phyloP scores from a whole-genome alignment of 2,888 invertebrate species.

The Xanthorhoe spadicearia region DNA sequence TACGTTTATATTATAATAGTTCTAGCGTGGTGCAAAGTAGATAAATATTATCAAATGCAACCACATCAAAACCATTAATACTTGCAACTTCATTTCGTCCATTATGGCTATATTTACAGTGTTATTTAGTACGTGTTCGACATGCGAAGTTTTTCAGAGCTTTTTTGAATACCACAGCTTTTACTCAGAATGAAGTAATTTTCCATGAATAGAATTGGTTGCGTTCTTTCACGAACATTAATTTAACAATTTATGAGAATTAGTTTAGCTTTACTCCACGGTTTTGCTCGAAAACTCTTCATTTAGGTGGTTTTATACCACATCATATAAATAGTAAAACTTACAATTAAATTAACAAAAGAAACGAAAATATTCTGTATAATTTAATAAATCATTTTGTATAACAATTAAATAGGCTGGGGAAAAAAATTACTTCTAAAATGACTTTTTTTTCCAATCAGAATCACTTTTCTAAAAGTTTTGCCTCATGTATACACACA shows the following conservation, averaged over 20 bases:
- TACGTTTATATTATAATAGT: no score
- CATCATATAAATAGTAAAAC: no score
- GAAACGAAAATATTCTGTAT: no score
- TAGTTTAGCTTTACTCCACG: not conserved
- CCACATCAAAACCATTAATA: slow-evolving; percentile 40
- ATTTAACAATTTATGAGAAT: slow-evolving; percentile 47
- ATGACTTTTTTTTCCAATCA: no score
- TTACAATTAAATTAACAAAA: no score
- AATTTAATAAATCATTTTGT: no score
- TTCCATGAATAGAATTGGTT: slow-evolving; percentile 43
- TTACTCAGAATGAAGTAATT: slow-evolving; percentile 65
- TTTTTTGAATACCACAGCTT: slow-evolving; percentile 53
- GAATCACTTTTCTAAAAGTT: no score
- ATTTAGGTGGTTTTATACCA: not conserved
- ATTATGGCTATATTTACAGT: slow-evolving; percentile 53
- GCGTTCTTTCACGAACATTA: slow-evolving; percentile 61
- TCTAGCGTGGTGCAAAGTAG: no score
- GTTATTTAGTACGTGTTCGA: slow-evolving; percentile 54
- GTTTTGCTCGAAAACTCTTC: not conserved
- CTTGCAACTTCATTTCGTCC: slow-evolving; percentile 54
- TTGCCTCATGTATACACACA: no score
- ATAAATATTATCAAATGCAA: not conserved
- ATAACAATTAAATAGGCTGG: no score
- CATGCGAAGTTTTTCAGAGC: slow-evolving; percentile 55
- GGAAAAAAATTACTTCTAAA: no score